These are phyloP conservation scores for Lophotriccus pileatus DNA, from an alignment of 2,797 vertebrate genomes.

Conservation along the genomic window DNA sequence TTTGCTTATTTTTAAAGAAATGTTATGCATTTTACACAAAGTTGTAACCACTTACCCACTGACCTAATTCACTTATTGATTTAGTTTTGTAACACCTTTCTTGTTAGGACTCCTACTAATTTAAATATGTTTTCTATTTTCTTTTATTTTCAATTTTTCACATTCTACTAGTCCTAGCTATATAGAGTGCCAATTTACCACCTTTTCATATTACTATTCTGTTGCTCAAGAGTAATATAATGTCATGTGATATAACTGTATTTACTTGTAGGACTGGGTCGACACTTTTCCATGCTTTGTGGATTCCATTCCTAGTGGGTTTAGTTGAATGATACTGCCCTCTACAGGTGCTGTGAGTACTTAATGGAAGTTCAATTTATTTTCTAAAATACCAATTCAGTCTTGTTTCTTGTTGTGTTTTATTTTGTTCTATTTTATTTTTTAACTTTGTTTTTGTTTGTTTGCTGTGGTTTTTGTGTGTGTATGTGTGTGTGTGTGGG, in stretches of 20 bases:
- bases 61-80: not conserved
- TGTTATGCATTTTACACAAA: not conserved
- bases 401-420: not conserved
- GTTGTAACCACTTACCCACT: not conserved
- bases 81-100: not conserved
- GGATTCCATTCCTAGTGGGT: not conserved
- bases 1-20: conserved; percentile 13
- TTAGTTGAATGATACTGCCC: conserved; percentile 72
- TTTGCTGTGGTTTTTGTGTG: too few relatives aligned
- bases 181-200: not conserved
- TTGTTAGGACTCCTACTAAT: not conserved
- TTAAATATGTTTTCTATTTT: not conserved
- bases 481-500: too few relatives aligned
- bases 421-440: too few relatives aligned
- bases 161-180: not conserved
- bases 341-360: conserved; percentile 60
- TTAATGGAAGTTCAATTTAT: not conserved
- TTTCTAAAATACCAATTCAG: not conserved
- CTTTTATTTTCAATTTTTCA: not conserved
- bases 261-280: not conserved
- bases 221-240: not conserved
- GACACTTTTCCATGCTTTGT: not conserved
- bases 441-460: too few relatives aligned
- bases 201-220: conserved; percentile 20
- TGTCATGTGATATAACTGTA: not conserved